Percentiles rank a stretch among this genome's conserved stretches.
Conservation (phyloP, 2,888 invertebrate species). For the Acronicta leporina region DNA sequence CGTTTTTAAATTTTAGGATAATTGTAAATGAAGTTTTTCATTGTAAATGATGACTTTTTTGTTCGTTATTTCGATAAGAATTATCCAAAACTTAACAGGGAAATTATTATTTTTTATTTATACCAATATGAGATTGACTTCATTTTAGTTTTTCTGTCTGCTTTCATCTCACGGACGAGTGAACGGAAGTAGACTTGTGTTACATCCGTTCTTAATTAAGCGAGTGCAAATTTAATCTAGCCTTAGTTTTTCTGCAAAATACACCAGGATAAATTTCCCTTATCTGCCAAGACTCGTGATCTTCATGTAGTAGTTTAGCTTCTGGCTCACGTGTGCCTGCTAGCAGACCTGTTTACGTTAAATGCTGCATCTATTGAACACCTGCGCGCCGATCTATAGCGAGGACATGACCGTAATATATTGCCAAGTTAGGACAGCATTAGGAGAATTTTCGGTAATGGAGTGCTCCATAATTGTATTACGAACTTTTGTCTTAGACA, state of each 20-base stretch:
- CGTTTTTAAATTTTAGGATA: conserved; percentile 29
- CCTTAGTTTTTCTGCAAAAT: conserved; percentile 33
- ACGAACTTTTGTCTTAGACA: conserved; percentile 55
- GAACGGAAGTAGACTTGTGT: conserved; percentile 21
- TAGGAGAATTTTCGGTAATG: conserved; percentile 56
- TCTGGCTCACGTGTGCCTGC: conserved; percentile 69
- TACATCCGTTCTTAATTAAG: conserved; percentile 43
- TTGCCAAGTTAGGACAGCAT: conserved; percentile 57
- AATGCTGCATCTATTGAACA: conserved; percentile 70
- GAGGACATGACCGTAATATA: conserved; percentile 76
- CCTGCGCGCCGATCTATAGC: conserved; percentile 78
- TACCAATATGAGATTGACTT: not conserved
- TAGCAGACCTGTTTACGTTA: conserved; percentile 60
- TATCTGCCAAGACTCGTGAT: conserved; percentile 33
- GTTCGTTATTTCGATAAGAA: conserved; percentile 10
- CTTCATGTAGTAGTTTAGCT: conserved; percentile 63
- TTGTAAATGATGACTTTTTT: conserved; percentile 9
- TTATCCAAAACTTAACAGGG: conserved; percentile 3
- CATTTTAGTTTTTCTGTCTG: not conserved
- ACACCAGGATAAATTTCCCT: conserved; percentile 40
- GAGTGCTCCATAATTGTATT: conserved; percentile 59
- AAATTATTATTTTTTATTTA: not conserved
- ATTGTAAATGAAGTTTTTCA: conserved; percentile 19
- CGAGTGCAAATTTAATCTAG: conserved; percentile 40
- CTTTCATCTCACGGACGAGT: conserved; percentile 21